A percentile compares a stretch with the other conserved stretches of the same genome.
Conservation (phyloP, 2,797 vertebrate species). For the Brotula barbata region DNA sequence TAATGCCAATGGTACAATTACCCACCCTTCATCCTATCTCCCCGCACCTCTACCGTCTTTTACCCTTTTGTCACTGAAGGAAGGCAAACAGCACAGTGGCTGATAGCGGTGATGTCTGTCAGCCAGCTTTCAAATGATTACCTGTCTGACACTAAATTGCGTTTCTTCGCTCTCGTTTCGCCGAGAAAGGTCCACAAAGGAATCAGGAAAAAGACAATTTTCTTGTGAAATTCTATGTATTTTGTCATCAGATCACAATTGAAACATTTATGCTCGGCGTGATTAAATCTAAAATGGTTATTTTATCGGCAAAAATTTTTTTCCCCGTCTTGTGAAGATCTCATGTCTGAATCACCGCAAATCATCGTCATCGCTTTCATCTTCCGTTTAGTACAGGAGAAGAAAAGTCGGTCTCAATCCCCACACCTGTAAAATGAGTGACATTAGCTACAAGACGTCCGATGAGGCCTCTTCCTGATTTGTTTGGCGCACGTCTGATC, state of each 20-base stretch:
- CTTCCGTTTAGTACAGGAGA: too few species aligned
- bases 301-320: slow-evolving; percentile 40
- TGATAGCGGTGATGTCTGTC: slow-evolving; percentile 72
- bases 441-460: too few species aligned
- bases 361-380: too few species aligned
- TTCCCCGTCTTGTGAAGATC: slow-evolving; percentile 44
- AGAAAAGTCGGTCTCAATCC: too few species aligned
- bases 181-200: slow-evolving; percentile 71
- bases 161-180: slow-evolving; percentile 66
- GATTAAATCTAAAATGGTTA: slow-evolving; percentile 71
- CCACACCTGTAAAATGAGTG: too few species aligned
- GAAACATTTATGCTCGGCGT: slow-evolving; percentile 79
- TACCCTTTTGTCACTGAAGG: slow-evolving; percentile 58
- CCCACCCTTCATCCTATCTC: slow-evolving; percentile 56
- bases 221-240: slow-evolving; percentile 69
- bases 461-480: too few species aligned
- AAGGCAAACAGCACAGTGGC: slow-evolving; percentile 63
- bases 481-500: too few species aligned
- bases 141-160: slow-evolving; percentile 78
- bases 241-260: slow-evolving; percentile 72
- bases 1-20: slow-evolving; percentile 71
- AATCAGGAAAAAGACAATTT: slow-evolving; percentile 55
- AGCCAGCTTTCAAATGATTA: slow-evolving; percentile 79
- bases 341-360: too few species aligned
- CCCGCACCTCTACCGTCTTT: slow-evolving; percentile 1